phyloP scores from a whole-genome alignment of 2,888 invertebrate genomes.

The Bellardia pandia region DNA sequence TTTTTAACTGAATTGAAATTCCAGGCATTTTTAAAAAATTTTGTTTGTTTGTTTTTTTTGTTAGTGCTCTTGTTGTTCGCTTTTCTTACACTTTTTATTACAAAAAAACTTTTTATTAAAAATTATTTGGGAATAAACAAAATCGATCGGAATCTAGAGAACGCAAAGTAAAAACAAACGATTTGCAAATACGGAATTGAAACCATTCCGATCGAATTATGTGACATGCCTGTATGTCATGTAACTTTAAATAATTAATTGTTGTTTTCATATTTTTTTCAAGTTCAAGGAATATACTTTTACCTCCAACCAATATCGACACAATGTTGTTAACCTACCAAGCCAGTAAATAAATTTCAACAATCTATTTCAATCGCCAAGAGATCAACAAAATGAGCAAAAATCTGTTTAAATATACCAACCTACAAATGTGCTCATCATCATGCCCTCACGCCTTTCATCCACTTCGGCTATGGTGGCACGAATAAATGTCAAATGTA shows the following conservation, averaged over 20 bases:
- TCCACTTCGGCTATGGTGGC: slow-evolving; percentile 76
- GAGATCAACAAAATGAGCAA: background rate
- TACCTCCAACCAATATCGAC: background rate
- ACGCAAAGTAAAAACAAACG: too few relatives aligned
- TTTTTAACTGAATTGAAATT: too few relatives aligned
- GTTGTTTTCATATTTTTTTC: background rate
- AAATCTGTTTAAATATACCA: slow-evolving; percentile 73
- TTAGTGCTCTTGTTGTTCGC: too few relatives aligned
- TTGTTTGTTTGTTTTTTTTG: too few relatives aligned
- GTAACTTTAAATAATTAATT: background rate
- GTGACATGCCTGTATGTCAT: too few relatives aligned
- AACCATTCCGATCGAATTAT: too few relatives aligned
- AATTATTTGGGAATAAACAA: too few relatives aligned
- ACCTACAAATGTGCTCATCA: slow-evolving; percentile 83
- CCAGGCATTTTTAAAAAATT: too few relatives aligned
- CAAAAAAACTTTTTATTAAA: too few relatives aligned
- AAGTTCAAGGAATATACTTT: background rate
- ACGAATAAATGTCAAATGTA: slow-evolving; percentile 78
- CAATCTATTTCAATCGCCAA: background rate
- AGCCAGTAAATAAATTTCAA: background rate
- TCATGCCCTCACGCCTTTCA: slow-evolving; percentile 77
- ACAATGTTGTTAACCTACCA: background rate
- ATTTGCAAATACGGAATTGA: too few relatives aligned
- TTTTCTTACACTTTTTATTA: too few relatives aligned
- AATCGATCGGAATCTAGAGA: too few relatives aligned